Base-by-base conservation (phyloP, 2,113 vertebrate species). In the Zapus hudsonius region DNA sequence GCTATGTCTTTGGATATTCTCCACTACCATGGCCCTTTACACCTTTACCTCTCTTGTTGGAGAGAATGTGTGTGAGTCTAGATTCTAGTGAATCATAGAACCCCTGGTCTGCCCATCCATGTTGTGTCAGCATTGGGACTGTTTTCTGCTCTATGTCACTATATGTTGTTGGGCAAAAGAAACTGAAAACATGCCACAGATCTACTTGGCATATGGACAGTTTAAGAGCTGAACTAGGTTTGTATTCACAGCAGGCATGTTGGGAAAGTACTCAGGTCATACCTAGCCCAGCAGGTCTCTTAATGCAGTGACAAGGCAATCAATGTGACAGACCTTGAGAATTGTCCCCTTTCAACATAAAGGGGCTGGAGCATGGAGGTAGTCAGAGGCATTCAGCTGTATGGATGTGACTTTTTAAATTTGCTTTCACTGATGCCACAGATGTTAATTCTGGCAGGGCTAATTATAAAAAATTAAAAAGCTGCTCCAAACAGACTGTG, bases 391-490 rank as follows among this genome's bases (percentile, higher is more conserved):
- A 87, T 95, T 93, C 97, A 87, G 80, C 82, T 92, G 67, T 92
- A 80, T 95, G 96, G 90, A 97, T 96, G 94, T 94, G 95, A 91
- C 89, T 95, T 97, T 96, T 95, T 96, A 95, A 97, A 97, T 97
- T 96, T 97, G 89, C 94, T 96, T 94, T 97, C 97, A 96, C 93
- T 95, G 97, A 90, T 98, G 96, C 93, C 95, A 96, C 72, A 0
- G 52, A 96, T 95, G 96, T 97, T 97, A 97, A 98, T 98, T 97
- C 95, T 98, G 98, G 94, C 98, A 97, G 96, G 97, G 97, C 98
- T 98, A 98, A 98, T 98, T 98, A 97, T 90, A 95, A 97, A 97
- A 97, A 98, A 98, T 98, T 98, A 97, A 97, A 98, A 98, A 97
- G 95, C 95, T 0, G 15, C 97, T 97, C 92, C 76, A 96, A 98